Evolutionary conservation across 2,888 invertebrate genomes (phyloP), one percentile per base, ranked within the genome.

Genomic region (Caenorhabditis imperialis): DNA sequence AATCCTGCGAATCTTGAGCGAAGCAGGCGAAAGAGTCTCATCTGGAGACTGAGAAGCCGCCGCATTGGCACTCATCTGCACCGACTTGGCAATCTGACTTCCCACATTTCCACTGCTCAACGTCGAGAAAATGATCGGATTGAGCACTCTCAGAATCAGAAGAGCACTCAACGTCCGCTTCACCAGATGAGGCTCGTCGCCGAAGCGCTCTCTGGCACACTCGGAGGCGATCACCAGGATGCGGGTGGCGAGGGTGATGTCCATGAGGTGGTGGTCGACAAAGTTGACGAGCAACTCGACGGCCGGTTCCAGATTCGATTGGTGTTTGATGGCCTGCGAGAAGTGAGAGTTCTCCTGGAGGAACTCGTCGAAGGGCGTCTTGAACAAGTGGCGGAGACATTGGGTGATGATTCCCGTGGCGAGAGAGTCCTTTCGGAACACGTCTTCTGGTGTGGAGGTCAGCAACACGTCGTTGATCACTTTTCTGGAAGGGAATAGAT

Each of bases 351-450:
- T 69, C 35, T 67, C 69, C 3, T 53, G 63, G 5, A 75, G 60
- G 38, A 70, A 75, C 23, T 75, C 70, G 33, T 75, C 75, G 38
- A 75, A 67, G 12, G 61, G 63, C 0, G 75, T 70, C 38, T 75
- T 75, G 58, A 75, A 67, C 1, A 70, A 27, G 35, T 70, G 61
- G 10, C 77, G 63, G 3, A 79, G 58, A 23, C 62, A 62, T 55
- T 79, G 79, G 4, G 77, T 72, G 2, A 79, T 54, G 20, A 79
- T 53, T 25, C 70, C 71, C 3, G 79, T 79, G 12, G 75, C 77
- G 8, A 79, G 38, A 2, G 79, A 79, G 35, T 79, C 79, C 37
- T 77, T 77, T 18, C 79, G 75, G 18, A 79, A 71, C 22, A 77
- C 70, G 47, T 63, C 75, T 70, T 77, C 75, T 10, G 72, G 37